Conservation (phyloP, 2,797 vertebrate species). For the Acanthurus tractus region DNA sequence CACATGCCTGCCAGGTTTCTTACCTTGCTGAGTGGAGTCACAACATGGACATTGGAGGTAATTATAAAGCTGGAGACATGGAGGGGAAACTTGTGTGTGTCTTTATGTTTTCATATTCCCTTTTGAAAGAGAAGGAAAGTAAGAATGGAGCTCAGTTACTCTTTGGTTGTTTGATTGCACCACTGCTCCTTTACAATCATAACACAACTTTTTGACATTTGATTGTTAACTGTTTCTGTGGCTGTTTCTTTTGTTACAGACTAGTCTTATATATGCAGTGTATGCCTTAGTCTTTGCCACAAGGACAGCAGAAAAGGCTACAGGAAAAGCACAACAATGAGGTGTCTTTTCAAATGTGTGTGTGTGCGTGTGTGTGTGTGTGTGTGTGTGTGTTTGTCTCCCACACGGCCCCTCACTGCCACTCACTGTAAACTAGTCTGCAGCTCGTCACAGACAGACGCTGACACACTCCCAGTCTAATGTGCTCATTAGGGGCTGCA, state of each 20-base stretch:
- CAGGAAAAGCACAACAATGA: constrained; percentile 54
- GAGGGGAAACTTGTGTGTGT: constrained; percentile 47
- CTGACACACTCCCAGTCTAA: constrained; percentile 83
- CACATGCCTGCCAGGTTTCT: constrained; percentile 65
- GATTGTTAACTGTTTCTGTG: constrained; percentile 23
- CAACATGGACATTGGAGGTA: constrained; percentile 76
- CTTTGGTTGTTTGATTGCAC: constrained; percentile 20
- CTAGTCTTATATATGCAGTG: constrained; percentile 11
- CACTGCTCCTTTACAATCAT: background rate
- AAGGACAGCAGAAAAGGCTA: constrained; percentile 49
- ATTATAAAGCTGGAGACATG: constrained; percentile 71
- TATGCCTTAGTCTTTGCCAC: constrained; percentile 15
- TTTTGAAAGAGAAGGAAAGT: constrained; percentile 47
- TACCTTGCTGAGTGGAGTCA: constrained; percentile 45
- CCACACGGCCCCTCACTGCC: constrained; percentile 86
- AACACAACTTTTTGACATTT: constrained; percentile 28
- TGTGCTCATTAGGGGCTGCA: constrained; percentile 83
- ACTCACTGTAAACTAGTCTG: constrained; percentile 90
- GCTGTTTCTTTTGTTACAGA: constrained; percentile 5
- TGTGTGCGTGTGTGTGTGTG: constrained; percentile 56
- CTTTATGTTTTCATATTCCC: constrained; percentile 35
- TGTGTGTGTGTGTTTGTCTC: constrained; percentile 72
- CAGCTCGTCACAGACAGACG: constrained; percentile 89
- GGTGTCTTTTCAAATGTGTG: constrained; percentile 62
- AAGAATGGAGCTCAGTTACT: constrained; percentile 24